A percentile compares a stretch with the other conserved stretches of the same genome.
phyloP scores from a whole-genome alignment of 1,140 invertebrate species.

The Macrobrachium rosenbergii region DNA sequence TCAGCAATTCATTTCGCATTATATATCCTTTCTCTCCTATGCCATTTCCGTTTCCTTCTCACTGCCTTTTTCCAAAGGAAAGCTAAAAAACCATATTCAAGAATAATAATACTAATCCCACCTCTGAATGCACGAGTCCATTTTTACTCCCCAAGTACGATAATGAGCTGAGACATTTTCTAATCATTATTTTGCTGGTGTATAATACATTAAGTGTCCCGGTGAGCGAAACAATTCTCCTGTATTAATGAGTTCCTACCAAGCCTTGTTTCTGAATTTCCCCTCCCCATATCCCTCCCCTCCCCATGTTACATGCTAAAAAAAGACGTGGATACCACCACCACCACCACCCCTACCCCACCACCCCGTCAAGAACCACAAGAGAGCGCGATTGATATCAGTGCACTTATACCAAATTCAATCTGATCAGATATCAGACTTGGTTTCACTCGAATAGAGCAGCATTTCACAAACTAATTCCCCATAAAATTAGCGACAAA shows the following conservation, averaged over 20 bases:
- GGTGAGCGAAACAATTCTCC: conserved; percentile 1
- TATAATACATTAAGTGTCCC: conserved; percentile 11
- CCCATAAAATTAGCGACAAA: conserved; percentile 67
- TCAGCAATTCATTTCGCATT: too few relatives aligned
- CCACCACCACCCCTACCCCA: neutral
- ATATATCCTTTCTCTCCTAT: too few relatives aligned
- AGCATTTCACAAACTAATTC: conserved; percentile 65
- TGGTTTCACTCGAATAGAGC: conserved; percentile 64
- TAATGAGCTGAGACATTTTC: conserved; percentile 46
- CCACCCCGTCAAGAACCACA: conserved; percentile 27
- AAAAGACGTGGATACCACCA: too few relatives aligned
- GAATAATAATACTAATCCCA: too few relatives aligned
- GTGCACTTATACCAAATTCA: conserved; percentile 56
- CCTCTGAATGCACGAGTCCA: neutral
- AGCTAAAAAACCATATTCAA: too few relatives aligned
- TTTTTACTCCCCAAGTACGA: conserved; percentile 23
- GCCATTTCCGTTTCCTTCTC: too few relatives aligned
- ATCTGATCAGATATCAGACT: conserved; percentile 65
- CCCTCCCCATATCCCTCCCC: too few relatives aligned
- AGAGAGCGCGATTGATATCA: conserved; percentile 21
- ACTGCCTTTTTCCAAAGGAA: too few relatives aligned
- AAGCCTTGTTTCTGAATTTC: too few relatives aligned
- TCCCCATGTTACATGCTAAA: too few relatives aligned
- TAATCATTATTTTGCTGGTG: conserved; percentile 14
- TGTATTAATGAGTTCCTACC: conserved; percentile 27